These are phyloP conservation scores for Elymnias hypermnestra DNA, from an alignment of 1,140 invertebrate species.

Conservation along the genomic window DNA sequence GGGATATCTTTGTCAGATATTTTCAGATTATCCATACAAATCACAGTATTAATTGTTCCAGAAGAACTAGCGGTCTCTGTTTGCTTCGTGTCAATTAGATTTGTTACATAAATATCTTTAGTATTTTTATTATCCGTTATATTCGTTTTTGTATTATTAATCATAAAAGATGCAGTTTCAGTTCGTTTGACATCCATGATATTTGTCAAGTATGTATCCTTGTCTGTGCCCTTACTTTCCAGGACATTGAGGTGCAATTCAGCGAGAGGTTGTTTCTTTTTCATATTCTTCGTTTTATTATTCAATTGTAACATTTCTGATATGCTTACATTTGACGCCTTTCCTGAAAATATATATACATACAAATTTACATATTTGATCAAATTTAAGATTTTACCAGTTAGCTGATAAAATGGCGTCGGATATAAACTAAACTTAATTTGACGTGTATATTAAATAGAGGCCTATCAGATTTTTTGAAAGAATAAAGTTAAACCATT, in stretches of 20 bases:
- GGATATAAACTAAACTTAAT: too few relatives aligned
- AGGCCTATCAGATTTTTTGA: too few relatives aligned
- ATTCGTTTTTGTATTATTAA: slow-evolving; percentile 17
- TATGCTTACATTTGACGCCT: slow-evolving; percentile 54
- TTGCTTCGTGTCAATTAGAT: slow-evolving; percentile 42
- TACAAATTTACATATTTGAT: too few relatives aligned
- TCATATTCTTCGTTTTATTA: slow-evolving; percentile 32
- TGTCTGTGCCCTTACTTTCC: slow-evolving; percentile 30
- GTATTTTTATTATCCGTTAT: slow-evolving; percentile 32
- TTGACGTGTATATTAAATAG: too few relatives aligned
- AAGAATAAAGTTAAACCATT: too few relatives aligned
- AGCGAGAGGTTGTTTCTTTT: slow-evolving; percentile 44
- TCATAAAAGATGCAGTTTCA: slow-evolving; percentile 39
- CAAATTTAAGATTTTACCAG: too few relatives aligned
- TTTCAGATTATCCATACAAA: slow-evolving; percentile 44
- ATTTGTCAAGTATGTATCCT: slow-evolving; percentile 34
- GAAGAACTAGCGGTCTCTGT: slow-evolving; percentile 41
- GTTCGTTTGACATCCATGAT: slow-evolving; percentile 41
- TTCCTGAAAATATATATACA: slow-evolving; percentile 48
- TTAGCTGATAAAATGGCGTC: too few relatives aligned
- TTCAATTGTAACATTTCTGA: slow-evolving; percentile 50
- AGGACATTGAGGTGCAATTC: slow-evolving; percentile 48
- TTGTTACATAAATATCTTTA: slow-evolving; percentile 33
- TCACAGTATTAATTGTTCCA: slow-evolving; percentile 47
- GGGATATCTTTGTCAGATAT: slow-evolving; percentile 34